phyloP scores from a whole-genome alignment of 1,140 invertebrate species.

The Capitella teleta region DNA sequence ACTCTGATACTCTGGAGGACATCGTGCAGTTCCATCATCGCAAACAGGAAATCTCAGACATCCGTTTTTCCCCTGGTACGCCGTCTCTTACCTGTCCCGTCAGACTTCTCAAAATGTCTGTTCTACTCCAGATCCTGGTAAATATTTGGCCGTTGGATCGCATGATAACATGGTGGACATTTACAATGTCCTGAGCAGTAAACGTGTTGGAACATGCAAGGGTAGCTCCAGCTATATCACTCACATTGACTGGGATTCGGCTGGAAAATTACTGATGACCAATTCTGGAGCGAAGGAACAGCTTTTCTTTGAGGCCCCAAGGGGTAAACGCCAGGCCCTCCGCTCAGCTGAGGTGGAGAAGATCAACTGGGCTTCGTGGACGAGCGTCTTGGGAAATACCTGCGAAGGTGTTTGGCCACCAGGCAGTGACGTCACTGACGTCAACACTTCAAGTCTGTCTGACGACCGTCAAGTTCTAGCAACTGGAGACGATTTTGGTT shows the following conservation, averaged over 20 bases:
- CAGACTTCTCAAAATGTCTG: neutral
- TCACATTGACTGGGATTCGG: conserved; percentile 40
- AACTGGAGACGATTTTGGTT: conserved; percentile 41
- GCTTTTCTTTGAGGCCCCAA: conserved; percentile 41
- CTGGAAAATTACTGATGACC: conserved; percentile 40
- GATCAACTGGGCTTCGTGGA: conserved; percentile 36
- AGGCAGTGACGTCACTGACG: conserved; percentile 41
- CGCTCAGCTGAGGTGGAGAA: conserved; percentile 35
- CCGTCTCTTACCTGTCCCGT: neutral
- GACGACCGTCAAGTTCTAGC: conserved; percentile 29
- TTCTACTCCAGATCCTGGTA: conserved; percentile 28
- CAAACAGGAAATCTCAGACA: conserved; percentile 41
- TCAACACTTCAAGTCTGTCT: conserved; percentile 33
- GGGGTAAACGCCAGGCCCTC: conserved; percentile 34
- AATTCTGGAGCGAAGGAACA: conserved; percentile 42
- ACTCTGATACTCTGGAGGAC: conserved; percentile 33
- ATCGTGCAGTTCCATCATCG: conserved; percentile 34
- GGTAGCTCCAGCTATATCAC: conserved; percentile 43
- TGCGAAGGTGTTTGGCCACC: conserved; percentile 42
- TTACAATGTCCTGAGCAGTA: conserved; percentile 38
- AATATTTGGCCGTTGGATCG: conserved; percentile 42
- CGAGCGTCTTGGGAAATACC: conserved; percentile 34
- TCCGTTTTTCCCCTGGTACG: conserved; percentile 40
- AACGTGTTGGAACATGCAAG: conserved; percentile 41
- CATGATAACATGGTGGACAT: conserved; percentile 45